These are phyloP conservation scores for Nemoura dubitans DNA, from an alignment of 2,888 invertebrate species.

Conservation along the genomic window DNA sequence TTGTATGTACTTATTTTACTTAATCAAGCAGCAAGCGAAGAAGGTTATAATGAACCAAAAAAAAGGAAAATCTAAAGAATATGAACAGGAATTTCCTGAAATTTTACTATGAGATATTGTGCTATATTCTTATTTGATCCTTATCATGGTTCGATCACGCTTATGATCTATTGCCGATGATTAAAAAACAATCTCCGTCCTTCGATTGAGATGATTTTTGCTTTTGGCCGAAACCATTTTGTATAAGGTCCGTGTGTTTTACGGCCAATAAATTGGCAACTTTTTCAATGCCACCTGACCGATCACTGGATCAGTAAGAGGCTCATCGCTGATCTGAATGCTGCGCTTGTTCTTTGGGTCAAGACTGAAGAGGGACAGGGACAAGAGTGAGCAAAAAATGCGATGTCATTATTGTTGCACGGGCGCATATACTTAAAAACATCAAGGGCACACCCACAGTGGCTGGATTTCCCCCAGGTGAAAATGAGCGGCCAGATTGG, in stretches of 20 bases:
- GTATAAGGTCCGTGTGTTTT: neutral
- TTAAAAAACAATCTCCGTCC: neutral
- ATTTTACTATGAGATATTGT: neutral
- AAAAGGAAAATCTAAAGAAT: neutral
- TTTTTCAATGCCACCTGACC: neutral
- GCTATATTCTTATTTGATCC: neutral
- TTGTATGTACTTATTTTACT: neutral
- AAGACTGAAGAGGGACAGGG: neutral
- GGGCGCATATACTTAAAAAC: too few species aligned
- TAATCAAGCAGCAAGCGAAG: slow-evolving; percentile 1
- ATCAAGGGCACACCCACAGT: too few species aligned
- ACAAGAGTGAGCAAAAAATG: neutral
- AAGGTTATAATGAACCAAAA: neutral
- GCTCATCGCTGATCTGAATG: neutral
- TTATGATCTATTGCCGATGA: neutral
- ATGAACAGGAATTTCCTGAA: neutral
- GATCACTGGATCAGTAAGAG: neutral
- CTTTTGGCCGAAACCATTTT: neutral
- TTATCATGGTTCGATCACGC: neutral
- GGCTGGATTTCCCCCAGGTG: too few species aligned
- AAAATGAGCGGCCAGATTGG: too few species aligned
- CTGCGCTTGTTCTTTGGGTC: neutral
- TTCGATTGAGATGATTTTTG: neutral
- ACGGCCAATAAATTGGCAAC: neutral
- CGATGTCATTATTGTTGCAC: too few species aligned